Evolutionary conservation across 1,140 invertebrate species (phyloP).

Genomic region (Penaeus vannamei): DNA sequence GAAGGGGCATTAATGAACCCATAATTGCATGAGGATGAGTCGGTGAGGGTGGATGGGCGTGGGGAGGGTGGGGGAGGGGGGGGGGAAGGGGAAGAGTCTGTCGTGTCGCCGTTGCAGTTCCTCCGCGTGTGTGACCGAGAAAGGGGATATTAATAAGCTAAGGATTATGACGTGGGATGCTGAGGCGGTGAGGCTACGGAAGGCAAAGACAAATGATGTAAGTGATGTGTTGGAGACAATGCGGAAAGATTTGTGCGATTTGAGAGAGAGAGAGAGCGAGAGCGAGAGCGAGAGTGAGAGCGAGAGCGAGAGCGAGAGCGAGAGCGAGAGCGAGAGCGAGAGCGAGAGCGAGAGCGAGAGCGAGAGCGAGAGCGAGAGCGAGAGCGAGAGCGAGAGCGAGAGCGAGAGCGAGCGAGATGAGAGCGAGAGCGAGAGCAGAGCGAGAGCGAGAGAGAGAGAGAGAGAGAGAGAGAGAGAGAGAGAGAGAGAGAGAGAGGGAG

Average conservation of each 20-base stretch:
- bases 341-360: neutral
- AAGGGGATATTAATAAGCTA: no score
- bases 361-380: no score
- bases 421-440: neutral
- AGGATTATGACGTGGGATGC: no score
- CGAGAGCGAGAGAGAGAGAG: neutral
- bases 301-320: neutral
- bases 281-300: neutral
- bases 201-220: no score
- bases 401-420: neutral
- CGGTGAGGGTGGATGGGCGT: no score
- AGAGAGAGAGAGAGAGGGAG: neutral
- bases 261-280: neutral
- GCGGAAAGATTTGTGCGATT: no score
- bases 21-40: no score
- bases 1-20: no score
- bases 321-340: neutral
- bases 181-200: no score
- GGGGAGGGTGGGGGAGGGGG: neutral
- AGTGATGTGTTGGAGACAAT: no score
- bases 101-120: no score
- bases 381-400: neutral
- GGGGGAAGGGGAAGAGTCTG: neutral
- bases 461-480: neutral
- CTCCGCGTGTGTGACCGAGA: no score